phyloP scores from a whole-genome alignment of 1,140 invertebrate genomes.

The Planococcus citri region DNA sequence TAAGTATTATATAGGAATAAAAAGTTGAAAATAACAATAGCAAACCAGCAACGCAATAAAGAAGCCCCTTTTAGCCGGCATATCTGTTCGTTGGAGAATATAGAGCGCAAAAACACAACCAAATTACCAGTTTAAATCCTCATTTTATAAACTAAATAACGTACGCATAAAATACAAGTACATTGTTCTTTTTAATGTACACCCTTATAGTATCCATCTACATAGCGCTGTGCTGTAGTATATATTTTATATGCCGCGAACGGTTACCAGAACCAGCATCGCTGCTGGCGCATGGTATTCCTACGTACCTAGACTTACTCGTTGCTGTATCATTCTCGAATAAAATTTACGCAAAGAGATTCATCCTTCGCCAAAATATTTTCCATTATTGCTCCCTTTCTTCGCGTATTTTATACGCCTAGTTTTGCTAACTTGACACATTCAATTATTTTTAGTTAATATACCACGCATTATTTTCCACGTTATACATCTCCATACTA shows the following conservation, averaged over 20 bases:
- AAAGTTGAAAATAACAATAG: background rate
- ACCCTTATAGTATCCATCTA: background rate
- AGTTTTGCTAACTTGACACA: too few relatives aligned
- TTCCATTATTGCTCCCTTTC: too few relatives aligned
- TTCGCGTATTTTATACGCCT: too few relatives aligned
- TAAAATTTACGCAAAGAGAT: too few relatives aligned
- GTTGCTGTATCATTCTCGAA: too few relatives aligned
- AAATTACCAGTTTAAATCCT: conserved; percentile 3
- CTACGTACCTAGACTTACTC: too few relatives aligned
- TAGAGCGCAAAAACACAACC: background rate
- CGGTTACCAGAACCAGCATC: too few relatives aligned
- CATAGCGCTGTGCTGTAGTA: background rate
- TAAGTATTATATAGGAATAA: background rate
- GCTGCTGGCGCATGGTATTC: too few relatives aligned
- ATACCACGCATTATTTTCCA: too few relatives aligned
- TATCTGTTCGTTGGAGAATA: background rate
- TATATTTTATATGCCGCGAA: background rate
- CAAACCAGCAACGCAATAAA: background rate
- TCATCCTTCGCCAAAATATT: too few relatives aligned
- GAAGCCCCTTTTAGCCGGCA: background rate
- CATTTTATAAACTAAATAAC: background rate
- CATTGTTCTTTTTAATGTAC: background rate
- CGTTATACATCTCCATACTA: too few relatives aligned
- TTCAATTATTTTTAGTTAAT: too few relatives aligned
- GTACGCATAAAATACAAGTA: background rate